Percentiles rank a stretch among this genome's conserved stretches.
phyloP scores from a whole-genome alignment of 2,888 invertebrate genomes.

The Cynaeus angustus region DNA sequence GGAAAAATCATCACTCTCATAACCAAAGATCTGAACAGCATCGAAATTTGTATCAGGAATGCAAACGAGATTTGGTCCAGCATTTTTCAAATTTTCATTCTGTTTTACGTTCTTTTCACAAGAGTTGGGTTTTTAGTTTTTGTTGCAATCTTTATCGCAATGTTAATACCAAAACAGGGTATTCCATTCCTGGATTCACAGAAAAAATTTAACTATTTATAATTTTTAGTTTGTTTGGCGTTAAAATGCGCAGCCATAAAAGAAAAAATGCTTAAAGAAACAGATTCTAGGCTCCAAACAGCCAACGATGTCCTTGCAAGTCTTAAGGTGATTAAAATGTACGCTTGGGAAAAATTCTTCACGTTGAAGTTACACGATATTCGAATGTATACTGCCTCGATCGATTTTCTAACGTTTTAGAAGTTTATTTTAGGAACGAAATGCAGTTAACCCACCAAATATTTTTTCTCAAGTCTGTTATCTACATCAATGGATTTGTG shows the following conservation, averaged over 20 bases:
- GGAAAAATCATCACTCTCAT: slow-evolving; percentile 88
- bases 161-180: slow-evolving; percentile 70
- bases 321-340: slow-evolving; percentile 39
- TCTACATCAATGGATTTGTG: slow-evolving; percentile 1
- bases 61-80: slow-evolving; percentile 92
- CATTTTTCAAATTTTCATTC: slow-evolving; percentile 83
- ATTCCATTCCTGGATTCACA: slow-evolving; percentile 44
- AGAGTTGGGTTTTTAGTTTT: slow-evolving; percentile 73
- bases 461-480: slow-evolving; percentile 4
- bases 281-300: slow-evolving; percentile 43
- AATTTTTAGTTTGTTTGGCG: slow-evolving; percentile 31
- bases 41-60: neutral
- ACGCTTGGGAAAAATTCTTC: slow-evolving; percentile 49
- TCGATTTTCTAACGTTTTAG: neutral
- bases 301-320: slow-evolving; percentile 41
- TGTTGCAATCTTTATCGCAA: slow-evolving; percentile 73
- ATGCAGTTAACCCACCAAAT: neutral
- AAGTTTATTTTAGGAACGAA: slow-evolving; percentile 11
- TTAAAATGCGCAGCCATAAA: slow-evolving; percentile 1
- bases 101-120: slow-evolving; percentile 81
- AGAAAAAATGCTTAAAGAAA: slow-evolving; percentile 29
- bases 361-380: slow-evolving; percentile 33
- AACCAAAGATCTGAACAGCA: slow-evolving; percentile 81
- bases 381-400: slow-evolving; percentile 38
- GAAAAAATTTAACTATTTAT: neutral